A percentile compares a stretch with the other conserved stretches of the same genome.
Evolutionary conservation across 2,113 vertebrate species (phyloP).

Genomic region (Abramis brama): DNA sequence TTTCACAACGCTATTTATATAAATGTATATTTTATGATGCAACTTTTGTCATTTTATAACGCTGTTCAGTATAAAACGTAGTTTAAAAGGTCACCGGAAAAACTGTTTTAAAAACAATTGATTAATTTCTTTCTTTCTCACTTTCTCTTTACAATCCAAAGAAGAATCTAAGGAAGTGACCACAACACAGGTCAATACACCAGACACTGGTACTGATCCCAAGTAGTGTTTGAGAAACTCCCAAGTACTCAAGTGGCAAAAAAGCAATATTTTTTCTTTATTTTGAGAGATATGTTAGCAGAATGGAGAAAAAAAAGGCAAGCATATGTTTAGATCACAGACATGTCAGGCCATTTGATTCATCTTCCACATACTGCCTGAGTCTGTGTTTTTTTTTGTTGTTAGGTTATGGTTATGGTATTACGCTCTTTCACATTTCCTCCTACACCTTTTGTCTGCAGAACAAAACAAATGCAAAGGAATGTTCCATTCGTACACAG

Average conservation of each 20-base stretch:
- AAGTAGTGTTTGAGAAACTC: neutral
- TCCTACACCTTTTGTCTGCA: constrained; percentile 7
- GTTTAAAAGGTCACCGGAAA: neutral
- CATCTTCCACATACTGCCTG: constrained; percentile 17
- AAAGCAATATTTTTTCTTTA: neutral
- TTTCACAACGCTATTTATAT: too few relatives aligned
- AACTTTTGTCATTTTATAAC: too few relatives aligned
- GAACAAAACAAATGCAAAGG: constrained; percentile 20
- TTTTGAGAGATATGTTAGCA: neutral
- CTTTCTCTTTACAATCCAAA: too few relatives aligned
- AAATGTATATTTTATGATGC: too few relatives aligned
- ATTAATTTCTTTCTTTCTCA: too few relatives aligned
- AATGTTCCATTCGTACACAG: neutral
- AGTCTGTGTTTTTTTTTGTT: constrained; percentile 14
- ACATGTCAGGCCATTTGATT: constrained; percentile 37
- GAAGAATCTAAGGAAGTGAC: too few relatives aligned
- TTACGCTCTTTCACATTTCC: neutral
- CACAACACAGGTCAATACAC: neutral
- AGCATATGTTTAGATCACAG: constrained; percentile 36
- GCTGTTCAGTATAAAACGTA: neutral
- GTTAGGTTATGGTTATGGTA: constrained; percentile 18
- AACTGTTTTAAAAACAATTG: neutral
- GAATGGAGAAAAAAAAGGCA: neutral
- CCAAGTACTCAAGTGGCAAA: neutral
- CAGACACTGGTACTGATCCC: neutral